These are phyloP conservation scores for Ptilorrhoa leucosticta DNA, from an alignment of 2,113 vertebrate species.

Conservation along the genomic window DNA sequence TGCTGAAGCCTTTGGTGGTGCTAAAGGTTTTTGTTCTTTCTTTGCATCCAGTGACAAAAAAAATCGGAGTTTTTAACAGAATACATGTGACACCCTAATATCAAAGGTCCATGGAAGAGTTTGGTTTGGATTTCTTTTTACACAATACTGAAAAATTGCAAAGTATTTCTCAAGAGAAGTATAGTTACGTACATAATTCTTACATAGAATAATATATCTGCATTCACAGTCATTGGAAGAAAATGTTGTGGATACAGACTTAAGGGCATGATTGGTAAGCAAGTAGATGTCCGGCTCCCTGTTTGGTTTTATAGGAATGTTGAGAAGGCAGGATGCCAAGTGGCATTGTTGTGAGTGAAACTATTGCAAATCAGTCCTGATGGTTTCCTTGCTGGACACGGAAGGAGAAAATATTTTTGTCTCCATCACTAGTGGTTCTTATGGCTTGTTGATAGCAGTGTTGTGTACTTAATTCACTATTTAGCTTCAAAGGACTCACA, in stretches of 20 bases:
- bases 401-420: background rate
- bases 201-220: background rate
- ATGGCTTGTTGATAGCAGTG: background rate
- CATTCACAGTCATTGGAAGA: background rate
- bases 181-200: background rate
- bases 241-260: background rate
- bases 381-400: background rate
- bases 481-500: background rate
- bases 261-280: background rate
- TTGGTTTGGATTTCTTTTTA: background rate
- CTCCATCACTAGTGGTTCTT: background rate
- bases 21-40: background rate
- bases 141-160: background rate
- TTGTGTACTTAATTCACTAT: background rate
- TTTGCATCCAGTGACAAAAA: background rate
- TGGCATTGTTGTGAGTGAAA: background rate
- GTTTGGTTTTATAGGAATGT: background rate
- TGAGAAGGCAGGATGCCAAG: background rate
- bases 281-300: background rate
- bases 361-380: background rate
- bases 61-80: background rate
- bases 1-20: background rate
- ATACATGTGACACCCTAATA: accelerated
- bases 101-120: background rate
- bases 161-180: background rate